Percentiles rank a stretch among this genome's conserved stretches.
These are phyloP conservation scores for Pelusios castaneus DNA, from an alignment of 2,113 vertebrate genomes.

Conservation along the genomic window DNA sequence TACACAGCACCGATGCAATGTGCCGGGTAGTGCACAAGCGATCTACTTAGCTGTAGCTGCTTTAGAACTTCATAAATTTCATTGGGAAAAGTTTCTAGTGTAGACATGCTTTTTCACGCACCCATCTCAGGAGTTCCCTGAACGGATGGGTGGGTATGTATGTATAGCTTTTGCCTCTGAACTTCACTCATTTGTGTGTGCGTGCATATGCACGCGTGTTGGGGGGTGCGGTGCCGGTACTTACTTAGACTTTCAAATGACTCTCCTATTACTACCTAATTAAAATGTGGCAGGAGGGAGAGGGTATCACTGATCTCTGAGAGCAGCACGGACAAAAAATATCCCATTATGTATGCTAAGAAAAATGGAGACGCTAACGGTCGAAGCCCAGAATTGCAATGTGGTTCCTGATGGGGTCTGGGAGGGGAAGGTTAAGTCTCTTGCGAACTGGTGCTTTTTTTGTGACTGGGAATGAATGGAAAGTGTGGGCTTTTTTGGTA, in stretches of 20 bases:
- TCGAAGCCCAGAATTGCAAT: not conserved
- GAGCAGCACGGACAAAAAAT: not conserved
- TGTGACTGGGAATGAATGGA: not conserved
- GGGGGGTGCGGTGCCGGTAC: not conserved
- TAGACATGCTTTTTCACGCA: no score
- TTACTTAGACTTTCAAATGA: not conserved
- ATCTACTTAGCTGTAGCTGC: no score
- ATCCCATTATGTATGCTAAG: not conserved
- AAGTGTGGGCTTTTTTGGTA: not conserved
- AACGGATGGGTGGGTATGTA: no score
- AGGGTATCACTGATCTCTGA: not conserved
- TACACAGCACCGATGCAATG: no score
- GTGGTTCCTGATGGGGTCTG: not conserved
- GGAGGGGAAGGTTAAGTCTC: not conserved
- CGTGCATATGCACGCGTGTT: no score
- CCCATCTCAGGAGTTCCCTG: no score
- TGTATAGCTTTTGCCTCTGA: no score
- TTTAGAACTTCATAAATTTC: no score
- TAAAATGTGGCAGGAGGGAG: not conserved
- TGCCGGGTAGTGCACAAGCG: no score
- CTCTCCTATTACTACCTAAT: not conserved
- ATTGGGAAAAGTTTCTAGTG: no score
- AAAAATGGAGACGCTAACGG: not conserved
- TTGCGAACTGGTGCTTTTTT: not conserved
- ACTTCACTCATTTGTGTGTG: no score